Evolutionary conservation across 2,797 vertebrate species (phyloP), one percentile per base, ranked within the genome.

Genomic region (Loris lydekkerianus): DNA sequence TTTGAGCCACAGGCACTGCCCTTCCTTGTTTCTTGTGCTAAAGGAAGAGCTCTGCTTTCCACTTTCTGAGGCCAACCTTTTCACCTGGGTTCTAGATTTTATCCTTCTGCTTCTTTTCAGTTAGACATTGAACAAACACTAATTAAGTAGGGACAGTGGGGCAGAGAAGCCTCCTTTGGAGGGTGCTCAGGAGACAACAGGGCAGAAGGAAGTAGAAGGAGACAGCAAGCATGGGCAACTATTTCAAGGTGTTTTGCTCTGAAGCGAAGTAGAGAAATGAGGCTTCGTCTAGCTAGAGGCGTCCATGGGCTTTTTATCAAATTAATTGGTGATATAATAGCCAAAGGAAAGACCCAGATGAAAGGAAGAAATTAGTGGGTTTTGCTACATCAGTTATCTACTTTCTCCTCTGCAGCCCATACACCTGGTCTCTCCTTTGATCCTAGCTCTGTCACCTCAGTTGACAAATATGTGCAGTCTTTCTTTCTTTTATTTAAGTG

Each of bases 401-500:
- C 27, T 76, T 5, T 34, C 15, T 53, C 5, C 10, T 3, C 15
- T 53, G 14, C 34, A 20, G 1, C 9, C 7, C 37, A 2, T 2
- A 43, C 37, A 21, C 87, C 72, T 37, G 82, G 53, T 63, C 37
- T 82, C 23, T 63, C 37, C n/a, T 75, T 82, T 69, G 61, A 25
- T 46, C 67, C 75, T 89, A 6, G 34, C 65, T 92, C 27, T 37
- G 67, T 89, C 6, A 40, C 6, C 18, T 46, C 18, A 67, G n/a
- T 73, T 94, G 53, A 82, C 49, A 73, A 63, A 61, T n/a, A 95
- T 2, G 34, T 20, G 5, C 4, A n/a, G 27, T 69, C 31, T 78
- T 89, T 53, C 15, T 37, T 86, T 89, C 15, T 37, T 86, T 89
- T 34, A 67, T 56, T 72, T 65, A 84, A 84, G 29, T 86, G 61